Evolutionary conservation across 2,797 vertebrate genomes (phyloP).

Genomic region (Nasua narica): DNA sequence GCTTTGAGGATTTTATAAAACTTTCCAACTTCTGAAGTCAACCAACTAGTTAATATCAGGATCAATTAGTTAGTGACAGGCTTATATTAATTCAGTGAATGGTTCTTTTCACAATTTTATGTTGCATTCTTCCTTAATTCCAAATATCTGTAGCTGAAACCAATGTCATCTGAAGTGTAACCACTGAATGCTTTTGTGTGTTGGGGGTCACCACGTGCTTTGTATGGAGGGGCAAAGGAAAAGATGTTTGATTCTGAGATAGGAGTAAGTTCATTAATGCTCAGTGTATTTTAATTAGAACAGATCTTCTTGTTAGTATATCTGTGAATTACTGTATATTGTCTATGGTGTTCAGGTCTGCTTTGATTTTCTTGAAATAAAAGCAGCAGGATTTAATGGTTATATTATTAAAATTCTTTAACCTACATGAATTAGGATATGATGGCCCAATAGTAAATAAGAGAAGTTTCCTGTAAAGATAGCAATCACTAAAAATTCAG

Average conservation of each 20-base stretch:
- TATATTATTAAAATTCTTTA: constrained; percentile 46
- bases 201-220: background rate
- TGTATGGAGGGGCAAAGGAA: background rate
- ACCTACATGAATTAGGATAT: background rate
- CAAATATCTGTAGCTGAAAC: background rate
- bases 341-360: background rate
- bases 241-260: background rate
- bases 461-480: background rate
- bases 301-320: background rate
- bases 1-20: background rate
- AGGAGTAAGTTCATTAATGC: background rate
- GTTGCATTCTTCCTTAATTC: background rate
- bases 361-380: constrained; percentile 52
- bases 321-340: constrained; percentile 11
- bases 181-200: background rate
- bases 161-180: background rate
- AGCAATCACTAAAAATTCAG: constrained; percentile 50
- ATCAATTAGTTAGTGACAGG: background rate
- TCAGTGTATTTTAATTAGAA: constrained; percentile 26
- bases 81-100: background rate
- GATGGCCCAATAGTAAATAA: constrained; percentile 43
- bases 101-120: background rate
- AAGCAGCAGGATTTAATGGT: constrained; percentile 24
- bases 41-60: background rate
- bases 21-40: background rate